Evolutionary conservation across 2,888 invertebrate species (phyloP).

Genomic region (Aporophyla nigra): DNA sequence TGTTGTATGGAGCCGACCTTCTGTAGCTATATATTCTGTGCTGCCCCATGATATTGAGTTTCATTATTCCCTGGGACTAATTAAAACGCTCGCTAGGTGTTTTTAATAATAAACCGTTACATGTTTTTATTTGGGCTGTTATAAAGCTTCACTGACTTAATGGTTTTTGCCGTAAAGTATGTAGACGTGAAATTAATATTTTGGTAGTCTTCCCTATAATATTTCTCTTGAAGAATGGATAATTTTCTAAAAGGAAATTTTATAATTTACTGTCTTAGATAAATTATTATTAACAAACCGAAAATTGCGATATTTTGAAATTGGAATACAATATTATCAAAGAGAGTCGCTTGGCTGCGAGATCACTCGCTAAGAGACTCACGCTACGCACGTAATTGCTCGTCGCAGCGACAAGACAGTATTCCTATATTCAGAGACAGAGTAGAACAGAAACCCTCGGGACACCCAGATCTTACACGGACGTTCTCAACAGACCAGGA

Average conservation of each 20-base stretch:
- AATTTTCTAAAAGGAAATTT: constrained; percentile 15
- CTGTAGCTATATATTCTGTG: neutral
- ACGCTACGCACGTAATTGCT: too few relatives aligned
- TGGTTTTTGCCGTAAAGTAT: constrained; percentile 33
- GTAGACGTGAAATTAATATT: constrained; percentile 25
- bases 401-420: too few relatives aligned
- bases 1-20: neutral
- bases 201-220: constrained; percentile 5
- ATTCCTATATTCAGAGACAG: too few relatives aligned
- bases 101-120: constrained; percentile 52
- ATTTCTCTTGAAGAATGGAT: neutral
- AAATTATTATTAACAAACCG: neutral
- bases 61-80: constrained; percentile 58
- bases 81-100: constrained; percentile 56
- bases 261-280: neutral
- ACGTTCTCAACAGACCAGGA: too few relatives aligned
- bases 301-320: neutral
- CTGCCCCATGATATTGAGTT: constrained; percentile 54
- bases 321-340: neutral
- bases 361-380: too few relatives aligned
- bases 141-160: constrained; percentile 42
- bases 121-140: constrained; percentile 43
- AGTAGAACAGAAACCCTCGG: too few relatives aligned
- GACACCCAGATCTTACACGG: too few relatives aligned
- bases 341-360: neutral